Base-by-base conservation (phyloP, 2,113 vertebrate species). In the Eulemur rufifrons region DNA sequence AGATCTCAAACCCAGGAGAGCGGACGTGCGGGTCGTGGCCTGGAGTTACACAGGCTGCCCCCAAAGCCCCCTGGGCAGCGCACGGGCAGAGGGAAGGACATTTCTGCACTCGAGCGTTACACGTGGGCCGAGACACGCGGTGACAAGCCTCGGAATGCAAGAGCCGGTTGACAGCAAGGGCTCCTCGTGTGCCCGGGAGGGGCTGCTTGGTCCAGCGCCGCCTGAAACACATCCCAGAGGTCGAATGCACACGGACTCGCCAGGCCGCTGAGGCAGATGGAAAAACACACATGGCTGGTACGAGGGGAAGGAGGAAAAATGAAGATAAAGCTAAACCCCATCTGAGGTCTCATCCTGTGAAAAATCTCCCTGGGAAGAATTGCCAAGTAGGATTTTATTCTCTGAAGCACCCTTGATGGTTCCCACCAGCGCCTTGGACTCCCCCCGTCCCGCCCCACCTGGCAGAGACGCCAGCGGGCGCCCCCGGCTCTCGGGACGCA, bases 61-160 rank as follows among this genome's bases (percentile, higher is more conserved):
- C 64, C 5, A 0, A 63, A 14, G 47, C 37, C n/a, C 3, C 0
- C 56, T 61, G 21, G n/a, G n/a, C 4, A 37, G 63, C 1, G 3
- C 23, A 1, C 13, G 3, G 8, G 34, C 37, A 3, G 27, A 23
- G 8, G 25, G 20, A 39, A 21, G 42, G 27, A 27, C 18, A 64
- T 4, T 56, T 52, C 66, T 82, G 25, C 29, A 18, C 45, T 54
- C 63, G 80, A 42, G 23, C 12, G 25, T 42, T 32, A 88, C 42
- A 25, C 1, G 17, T 2, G 2, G 12, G 32, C 32, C 54, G 63
- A 29, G 23, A 23, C 37, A 9, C 32, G 32, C 56, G 34, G 69
- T 37, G 23, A 37, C 8, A 32, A 21, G 29, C 20, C n/a, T 27
- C 61, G 74, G 63, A 81, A 86, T 21, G 21, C 21, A 73, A 50